phyloP scores from a whole-genome alignment of 2,113 vertebrate genomes.

The Glaucidium brasilianum region DNA sequence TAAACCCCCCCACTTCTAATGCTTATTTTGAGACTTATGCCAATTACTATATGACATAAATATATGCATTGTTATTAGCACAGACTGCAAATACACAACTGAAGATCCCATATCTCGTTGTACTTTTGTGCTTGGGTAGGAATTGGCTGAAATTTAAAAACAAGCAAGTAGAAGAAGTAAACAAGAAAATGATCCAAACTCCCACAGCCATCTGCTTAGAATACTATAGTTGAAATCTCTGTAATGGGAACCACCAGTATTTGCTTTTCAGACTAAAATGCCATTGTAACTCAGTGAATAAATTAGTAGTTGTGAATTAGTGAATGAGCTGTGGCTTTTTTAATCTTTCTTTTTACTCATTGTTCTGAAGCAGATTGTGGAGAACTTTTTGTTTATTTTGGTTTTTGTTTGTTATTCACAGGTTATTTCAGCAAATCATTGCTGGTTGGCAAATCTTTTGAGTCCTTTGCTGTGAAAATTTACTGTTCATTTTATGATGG shows the following conservation, averaged over 20 bases:
- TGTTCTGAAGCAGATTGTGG: not conserved
- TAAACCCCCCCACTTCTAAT: not conserved
- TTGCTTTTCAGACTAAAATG: not conserved
- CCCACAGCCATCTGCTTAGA: not conserved
- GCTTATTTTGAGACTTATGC: not conserved
- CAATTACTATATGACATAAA: not conserved
- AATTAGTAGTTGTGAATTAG: not conserved
- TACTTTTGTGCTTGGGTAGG: not conserved
- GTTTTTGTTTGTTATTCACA: not conserved
- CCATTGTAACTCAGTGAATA: not conserved
- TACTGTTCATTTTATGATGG: not conserved
- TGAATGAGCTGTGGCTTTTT: not conserved
- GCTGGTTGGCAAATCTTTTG: not conserved
- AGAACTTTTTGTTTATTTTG: not conserved
- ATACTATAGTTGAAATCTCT: not conserved
- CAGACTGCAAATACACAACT: not conserved
- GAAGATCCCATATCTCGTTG: not conserved
- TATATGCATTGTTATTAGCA: not conserved
- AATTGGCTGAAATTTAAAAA: not conserved
- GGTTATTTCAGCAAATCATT: not conserved
- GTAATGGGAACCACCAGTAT: not conserved
- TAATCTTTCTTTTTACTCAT: not conserved
- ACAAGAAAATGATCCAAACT: not conserved
- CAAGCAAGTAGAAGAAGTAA: not conserved
- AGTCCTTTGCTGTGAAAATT: not conserved